phyloP scores from a whole-genome alignment of 2,797 vertebrate genomes.

The Cossypha dichroa region DNA sequence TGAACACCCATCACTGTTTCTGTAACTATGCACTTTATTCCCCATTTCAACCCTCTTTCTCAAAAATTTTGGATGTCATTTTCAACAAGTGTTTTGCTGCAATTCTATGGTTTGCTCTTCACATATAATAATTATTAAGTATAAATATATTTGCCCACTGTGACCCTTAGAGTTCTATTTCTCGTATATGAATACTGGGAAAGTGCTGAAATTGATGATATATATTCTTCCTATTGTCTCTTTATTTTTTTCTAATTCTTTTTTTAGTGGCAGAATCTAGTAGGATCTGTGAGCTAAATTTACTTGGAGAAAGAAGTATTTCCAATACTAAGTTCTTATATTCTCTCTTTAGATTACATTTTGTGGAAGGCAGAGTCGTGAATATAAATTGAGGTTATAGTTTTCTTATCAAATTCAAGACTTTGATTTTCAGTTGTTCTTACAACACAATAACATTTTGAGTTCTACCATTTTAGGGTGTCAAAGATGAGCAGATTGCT shows the following conservation, averaged over 20 bases:
- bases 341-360: constrained; percentile 10
- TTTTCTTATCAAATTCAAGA: constrained; percentile 9
- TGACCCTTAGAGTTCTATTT: neutral
- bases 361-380: neutral
- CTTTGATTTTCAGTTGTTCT: constrained; percentile 6
- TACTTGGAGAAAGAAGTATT: neutral
- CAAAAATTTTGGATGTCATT: neutral
- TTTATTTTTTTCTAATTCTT: neutral
- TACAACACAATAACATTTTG: neutral
- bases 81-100: neutral
- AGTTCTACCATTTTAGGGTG: constrained; percentile 26
- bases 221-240: neutral
- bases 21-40: neutral
- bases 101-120: neutral
- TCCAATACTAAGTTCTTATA: constrained; percentile 7
- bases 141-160: neutral
- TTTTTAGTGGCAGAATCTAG: neutral
- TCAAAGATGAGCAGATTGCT: constrained; percentile 23
- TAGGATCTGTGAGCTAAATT: neutral
- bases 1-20: neutral
- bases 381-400: neutral
- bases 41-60: neutral
- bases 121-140: neutral
- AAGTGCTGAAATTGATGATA: neutral
- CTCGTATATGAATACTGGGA: neutral